A percentile compares a stretch with the other conserved stretches of the same genome.
Conservation (phyloP, 2,113 vertebrate genomes). For the Crotophaga sulcirostris region DNA sequence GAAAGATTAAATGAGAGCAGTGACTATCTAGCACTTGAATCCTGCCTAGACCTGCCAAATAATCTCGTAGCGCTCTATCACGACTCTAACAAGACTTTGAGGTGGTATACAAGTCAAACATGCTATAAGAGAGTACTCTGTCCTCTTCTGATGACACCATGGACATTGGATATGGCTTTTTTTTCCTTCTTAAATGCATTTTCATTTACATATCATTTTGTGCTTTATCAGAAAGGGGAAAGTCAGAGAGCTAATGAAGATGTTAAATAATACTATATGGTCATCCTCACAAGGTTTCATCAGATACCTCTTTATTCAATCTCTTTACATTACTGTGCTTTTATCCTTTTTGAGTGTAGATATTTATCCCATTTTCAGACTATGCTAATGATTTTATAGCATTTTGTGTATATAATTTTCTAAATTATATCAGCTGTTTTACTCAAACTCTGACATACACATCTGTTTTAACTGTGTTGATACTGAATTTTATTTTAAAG, state of each 20-base stretch:
- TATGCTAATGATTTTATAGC: not conserved
- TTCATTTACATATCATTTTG: not conserved
- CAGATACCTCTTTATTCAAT: not conserved
- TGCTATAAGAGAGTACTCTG: not conserved
- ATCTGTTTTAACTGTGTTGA: not conserved
- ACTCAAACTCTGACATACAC: not conserved
- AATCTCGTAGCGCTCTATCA: not conserved
- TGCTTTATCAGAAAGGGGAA: not conserved
- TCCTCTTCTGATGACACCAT: not conserved
- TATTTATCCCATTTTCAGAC: not conserved
- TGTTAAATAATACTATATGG: not conserved
- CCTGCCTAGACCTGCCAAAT: not conserved
- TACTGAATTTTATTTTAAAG: not conserved
- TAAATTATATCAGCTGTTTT: not conserved
- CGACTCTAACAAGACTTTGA: not conserved
- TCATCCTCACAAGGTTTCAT: not conserved
- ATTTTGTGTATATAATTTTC: not conserved
- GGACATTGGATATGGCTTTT: not conserved
- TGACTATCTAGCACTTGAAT: not conserved
- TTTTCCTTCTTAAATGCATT: not conserved
- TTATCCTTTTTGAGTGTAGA: not conserved
- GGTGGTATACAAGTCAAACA: accelerated
- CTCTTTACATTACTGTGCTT: not conserved
- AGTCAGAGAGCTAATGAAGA: not conserved
- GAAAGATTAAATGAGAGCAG: not conserved